Evolutionary conservation across 30 jellyfish, hydroid and myxozoan genomes (phyloP), one percentile per base, ranked within the genome.

Genomic region (Sanderia malayensis): DNA sequence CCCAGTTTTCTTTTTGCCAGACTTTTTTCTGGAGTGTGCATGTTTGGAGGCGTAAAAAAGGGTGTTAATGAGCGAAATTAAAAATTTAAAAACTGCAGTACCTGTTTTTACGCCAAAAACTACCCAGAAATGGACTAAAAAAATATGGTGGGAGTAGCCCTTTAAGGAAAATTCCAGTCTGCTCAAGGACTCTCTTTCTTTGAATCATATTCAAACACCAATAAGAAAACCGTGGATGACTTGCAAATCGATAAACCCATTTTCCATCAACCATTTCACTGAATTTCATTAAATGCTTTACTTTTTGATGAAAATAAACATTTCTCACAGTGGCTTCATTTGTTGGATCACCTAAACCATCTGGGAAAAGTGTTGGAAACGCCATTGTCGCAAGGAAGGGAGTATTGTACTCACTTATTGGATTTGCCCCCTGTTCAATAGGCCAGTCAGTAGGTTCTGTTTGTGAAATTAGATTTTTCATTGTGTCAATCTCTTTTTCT

Each of bases 331-430:
- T 37, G 2, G 63, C 62, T 2, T 15, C 13, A n/a, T 46, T 29
- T 26, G 57, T 23, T 37, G 73, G 82, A 32, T 70, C 82, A 37
- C 79, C 82, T 44, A 4, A 4, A 8, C 77, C 82, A 70, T 70
- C 22, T 20, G 73, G 82, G 44, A 70, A 70, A 3, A 70, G 77
- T n/a, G 22, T 73, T 66, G 79, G 79, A 44, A 44, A 70, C n/a
- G 77, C 46, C 52, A 70, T 37, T 2, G 82, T 37, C 2, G 82
- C 82, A 15, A 70, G 52, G 44, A 21, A 44, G 2, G 44, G 74
- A 22, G 73, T 46, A 20, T 13, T 70, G 76, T 9, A 70, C 24
- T 70, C 82, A 70, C 44, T 70, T 25, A 70, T 4, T 4, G 82
- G 82, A 7, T 3, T 32, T 3, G 10, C 82, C 10, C 46, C 46